phyloP scores from a whole-genome alignment of 2,888 invertebrate species.

The Aethes cnicana region DNA sequence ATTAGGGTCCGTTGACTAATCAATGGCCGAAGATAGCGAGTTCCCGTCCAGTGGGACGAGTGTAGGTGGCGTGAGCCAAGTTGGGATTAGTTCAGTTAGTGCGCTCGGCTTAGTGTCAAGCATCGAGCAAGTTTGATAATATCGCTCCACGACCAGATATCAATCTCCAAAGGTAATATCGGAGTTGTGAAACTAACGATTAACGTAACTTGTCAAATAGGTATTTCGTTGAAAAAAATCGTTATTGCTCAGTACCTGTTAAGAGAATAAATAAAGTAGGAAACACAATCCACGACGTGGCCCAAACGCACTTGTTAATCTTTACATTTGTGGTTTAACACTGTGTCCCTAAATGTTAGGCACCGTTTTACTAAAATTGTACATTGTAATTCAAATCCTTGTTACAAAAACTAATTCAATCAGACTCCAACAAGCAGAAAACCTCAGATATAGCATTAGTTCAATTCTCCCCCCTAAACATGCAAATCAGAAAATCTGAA shows the following conservation, averaged over 20 bases:
- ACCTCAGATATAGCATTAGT: conserved; percentile 10
- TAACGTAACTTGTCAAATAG: conserved; percentile 17
- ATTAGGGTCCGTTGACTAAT: too few relatives aligned
- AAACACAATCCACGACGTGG: too few relatives aligned
- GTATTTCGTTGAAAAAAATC: neutral
- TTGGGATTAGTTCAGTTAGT: conserved; percentile 60
- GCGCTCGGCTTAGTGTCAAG: conserved; percentile 34
- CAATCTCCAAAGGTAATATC: conserved; percentile 28
- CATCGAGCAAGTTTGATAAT: conserved; percentile 41
- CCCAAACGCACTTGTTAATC: too few relatives aligned
- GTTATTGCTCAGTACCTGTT: neutral
- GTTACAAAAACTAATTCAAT: neutral
- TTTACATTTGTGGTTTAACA: too few relatives aligned
- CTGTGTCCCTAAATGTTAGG: too few relatives aligned
- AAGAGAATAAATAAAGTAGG: neutral
- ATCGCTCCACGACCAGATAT: conserved; percentile 28
- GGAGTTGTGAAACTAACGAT: conserved; percentile 21
- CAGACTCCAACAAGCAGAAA: neutral
- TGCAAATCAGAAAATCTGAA: conserved; percentile 27
- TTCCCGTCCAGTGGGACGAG: neutral
- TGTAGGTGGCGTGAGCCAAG: conserved; percentile 41
- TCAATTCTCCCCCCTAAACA: conserved; percentile 11
- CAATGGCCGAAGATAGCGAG: too few relatives aligned
- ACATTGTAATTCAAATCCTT: too few relatives aligned
- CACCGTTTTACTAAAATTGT: too few relatives aligned